These are phyloP conservation scores for Manacus vitellinus DNA, from an alignment of 2,113 vertebrate genomes.

Conservation along the genomic window DNA sequence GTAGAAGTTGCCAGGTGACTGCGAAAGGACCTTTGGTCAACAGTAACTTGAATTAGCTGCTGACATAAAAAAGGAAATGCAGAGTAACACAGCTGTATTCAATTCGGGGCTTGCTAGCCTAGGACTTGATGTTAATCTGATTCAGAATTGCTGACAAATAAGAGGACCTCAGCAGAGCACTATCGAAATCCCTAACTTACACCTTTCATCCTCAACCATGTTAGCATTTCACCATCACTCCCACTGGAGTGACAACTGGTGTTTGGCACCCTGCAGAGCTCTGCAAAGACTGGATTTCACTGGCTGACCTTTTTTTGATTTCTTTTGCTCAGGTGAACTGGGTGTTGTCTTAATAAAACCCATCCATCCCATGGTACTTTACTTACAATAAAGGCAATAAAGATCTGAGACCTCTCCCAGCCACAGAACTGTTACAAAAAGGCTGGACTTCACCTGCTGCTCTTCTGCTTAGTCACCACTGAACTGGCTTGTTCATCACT, in stretches of 20 bases:
- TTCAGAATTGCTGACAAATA: background rate
- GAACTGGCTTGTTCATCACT: background rate
- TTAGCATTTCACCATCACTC: background rate
- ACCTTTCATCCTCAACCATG: conserved; percentile 19
- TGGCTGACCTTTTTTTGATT: background rate
- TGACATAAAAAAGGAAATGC: background rate
- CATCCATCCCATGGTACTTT: background rate
- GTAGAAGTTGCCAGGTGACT: conserved; percentile 30
- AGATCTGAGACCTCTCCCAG: background rate
- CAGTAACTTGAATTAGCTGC: conserved; percentile 25
- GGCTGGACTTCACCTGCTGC: background rate
- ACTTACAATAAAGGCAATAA: background rate
- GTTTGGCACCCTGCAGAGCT: background rate
- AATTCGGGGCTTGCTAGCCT: background rate
- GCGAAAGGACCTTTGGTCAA: conserved; percentile 37
- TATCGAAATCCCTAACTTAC: background rate
- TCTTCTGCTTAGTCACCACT: background rate
- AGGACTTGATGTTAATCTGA: conserved; percentile 6
- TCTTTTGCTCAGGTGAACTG: background rate
- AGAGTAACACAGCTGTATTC: background rate
- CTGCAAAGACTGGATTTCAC: background rate
- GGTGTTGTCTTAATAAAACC: background rate
- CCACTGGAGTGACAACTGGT: background rate
- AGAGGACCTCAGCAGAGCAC: background rate
- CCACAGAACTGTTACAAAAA: background rate